Evolutionary conservation across 2,888 invertebrate genomes (phyloP).

Genomic region (Ectropis crepuscularia): DNA sequence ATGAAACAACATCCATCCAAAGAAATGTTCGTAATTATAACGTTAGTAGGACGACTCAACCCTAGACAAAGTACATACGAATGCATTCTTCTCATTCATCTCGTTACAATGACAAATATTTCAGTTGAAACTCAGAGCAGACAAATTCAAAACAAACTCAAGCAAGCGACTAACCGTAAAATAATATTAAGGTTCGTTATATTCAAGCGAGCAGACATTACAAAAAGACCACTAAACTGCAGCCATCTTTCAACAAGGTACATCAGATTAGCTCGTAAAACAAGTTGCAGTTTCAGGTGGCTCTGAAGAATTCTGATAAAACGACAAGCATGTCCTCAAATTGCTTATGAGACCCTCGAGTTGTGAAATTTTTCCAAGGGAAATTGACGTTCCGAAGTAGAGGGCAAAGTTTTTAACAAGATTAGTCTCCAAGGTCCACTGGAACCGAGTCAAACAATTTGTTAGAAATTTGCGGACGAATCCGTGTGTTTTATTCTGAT

Average conservation of each 20-base stretch:
- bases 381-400: slow-evolving; percentile 34
- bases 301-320: slow-evolving; percentile 18
- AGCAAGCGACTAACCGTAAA: neutral
- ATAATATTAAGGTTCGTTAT: slow-evolving; percentile 6
- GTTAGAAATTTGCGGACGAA: slow-evolving; percentile 52
- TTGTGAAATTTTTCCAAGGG: slow-evolving; percentile 38
- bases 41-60: no score
- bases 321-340: slow-evolving; percentile 20
- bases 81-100: no score
- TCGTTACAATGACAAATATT: no score
- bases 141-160: neutral
- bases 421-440: slow-evolving; percentile 52
- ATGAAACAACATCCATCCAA: no score
- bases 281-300: slow-evolving; percentile 17
- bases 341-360: slow-evolving; percentile 30
- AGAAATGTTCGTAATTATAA: no score
- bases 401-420: slow-evolving; percentile 51
- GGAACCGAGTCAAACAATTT: slow-evolving; percentile 55
- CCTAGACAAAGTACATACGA: no score
- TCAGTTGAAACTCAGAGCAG: neutral
- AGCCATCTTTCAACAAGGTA: slow-evolving; percentile 8
- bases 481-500: slow-evolving; percentile 40
- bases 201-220: slow-evolving; percentile 5
- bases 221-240: slow-evolving; percentile 8
- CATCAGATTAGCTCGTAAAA: slow-evolving; percentile 20